Evolutionary conservation across 2,797 vertebrate species (phyloP).

Genomic region (Falco concolor): DNA sequence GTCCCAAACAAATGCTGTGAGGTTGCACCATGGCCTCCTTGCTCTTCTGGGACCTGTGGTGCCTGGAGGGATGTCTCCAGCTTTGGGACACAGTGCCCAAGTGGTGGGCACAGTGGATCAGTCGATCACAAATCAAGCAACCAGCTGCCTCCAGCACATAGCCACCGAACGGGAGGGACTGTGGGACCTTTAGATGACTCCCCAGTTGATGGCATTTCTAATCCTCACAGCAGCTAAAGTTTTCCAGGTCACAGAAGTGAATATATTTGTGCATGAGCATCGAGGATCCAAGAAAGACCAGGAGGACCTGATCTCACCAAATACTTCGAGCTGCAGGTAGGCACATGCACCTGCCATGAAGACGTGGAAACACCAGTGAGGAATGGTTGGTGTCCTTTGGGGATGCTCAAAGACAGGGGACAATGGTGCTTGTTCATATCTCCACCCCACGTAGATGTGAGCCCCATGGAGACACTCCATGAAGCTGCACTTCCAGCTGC

Average conservation of each 20-base stretch:
- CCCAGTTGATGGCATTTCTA: background rate
- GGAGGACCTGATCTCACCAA: background rate
- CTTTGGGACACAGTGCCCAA: background rate
- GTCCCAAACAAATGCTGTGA: background rate
- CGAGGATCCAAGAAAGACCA: background rate
- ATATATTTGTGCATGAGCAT: background rate
- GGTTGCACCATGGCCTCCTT: background rate
- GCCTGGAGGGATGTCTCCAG: background rate
- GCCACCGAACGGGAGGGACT: background rate
- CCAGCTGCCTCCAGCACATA: background rate
- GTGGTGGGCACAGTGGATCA: background rate
- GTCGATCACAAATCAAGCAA: background rate
- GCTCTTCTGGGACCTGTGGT: background rate
- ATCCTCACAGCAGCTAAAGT: background rate
- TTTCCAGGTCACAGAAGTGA: background rate
- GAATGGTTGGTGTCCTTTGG: background rate
- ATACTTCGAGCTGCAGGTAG: background rate
- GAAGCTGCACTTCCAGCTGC: background rate
- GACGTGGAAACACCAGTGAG: background rate
- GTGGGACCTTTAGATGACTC: background rate
- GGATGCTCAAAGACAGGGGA: background rate
- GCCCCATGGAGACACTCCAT: background rate
- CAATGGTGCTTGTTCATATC: background rate
- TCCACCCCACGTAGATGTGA: background rate
- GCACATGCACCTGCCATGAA: too few relatives aligned